phyloP scores from a whole-genome alignment of 1,140 invertebrate species.

The Daktulosphaira vitifoliae region DNA sequence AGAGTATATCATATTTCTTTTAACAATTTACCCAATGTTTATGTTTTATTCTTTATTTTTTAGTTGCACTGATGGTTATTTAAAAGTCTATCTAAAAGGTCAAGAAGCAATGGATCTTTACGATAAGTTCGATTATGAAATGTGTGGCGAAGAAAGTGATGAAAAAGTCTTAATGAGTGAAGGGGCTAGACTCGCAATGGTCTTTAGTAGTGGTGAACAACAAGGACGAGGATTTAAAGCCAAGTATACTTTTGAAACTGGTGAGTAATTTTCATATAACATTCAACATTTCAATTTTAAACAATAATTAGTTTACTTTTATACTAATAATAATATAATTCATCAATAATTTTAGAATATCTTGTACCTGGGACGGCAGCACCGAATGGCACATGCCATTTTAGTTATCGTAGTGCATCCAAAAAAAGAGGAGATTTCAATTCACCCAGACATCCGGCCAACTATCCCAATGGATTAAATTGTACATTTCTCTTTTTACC shows the following conservation, averaged over 20 bases:
- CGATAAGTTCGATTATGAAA: slow-evolving; percentile 84
- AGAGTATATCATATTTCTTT: slow-evolving; percentile 37
- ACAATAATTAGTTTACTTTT: not conserved
- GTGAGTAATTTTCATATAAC: too few species aligned
- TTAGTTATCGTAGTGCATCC: slow-evolving; percentile 78
- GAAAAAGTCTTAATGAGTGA: slow-evolving; percentile 67
- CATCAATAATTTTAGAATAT: slow-evolving; percentile 55
- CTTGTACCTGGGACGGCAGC: slow-evolving; percentile 89
- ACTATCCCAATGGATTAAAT: slow-evolving; percentile 86
- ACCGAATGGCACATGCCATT: slow-evolving; percentile 79
- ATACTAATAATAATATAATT: slow-evolving; percentile 13
- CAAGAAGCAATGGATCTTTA: slow-evolving; percentile 87
- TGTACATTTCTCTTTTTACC: slow-evolving; percentile 85
- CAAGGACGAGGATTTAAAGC: slow-evolving; percentile 88
- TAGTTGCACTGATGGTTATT: slow-evolving; percentile 77
- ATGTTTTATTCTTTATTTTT: not conserved
- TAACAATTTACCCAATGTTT: not conserved
- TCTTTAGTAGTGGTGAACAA: slow-evolving; percentile 81
- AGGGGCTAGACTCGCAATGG: slow-evolving; percentile 84
- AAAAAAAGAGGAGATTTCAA: slow-evolving; percentile 85
- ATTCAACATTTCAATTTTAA: not conserved
- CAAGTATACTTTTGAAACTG: slow-evolving; percentile 78
- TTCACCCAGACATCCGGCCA: slow-evolving; percentile 88
- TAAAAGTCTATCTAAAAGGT: slow-evolving; percentile 85
- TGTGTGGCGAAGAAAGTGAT: slow-evolving; percentile 63